A percentile compares a stretch with the other conserved stretches of the same genome.
phyloP scores from a whole-genome alignment of 1,140 invertebrate species.

The Trichomalopsis sarcophagae region DNA sequence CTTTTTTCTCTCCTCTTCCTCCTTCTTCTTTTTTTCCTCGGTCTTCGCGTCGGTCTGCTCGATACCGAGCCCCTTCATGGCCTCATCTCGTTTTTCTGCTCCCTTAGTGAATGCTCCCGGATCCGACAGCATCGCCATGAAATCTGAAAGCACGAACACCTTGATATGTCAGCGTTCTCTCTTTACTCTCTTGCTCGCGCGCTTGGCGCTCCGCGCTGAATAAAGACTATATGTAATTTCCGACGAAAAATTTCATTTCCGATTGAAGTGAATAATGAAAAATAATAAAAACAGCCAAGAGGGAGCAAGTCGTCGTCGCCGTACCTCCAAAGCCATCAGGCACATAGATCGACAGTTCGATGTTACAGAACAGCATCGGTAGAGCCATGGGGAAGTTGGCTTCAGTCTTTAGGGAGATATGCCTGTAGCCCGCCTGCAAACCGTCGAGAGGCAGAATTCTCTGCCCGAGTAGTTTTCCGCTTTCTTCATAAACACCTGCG shows the following conservation, averaged over 20 bases:
- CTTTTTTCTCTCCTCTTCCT: constrained; percentile 64
- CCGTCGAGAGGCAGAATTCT: constrained; percentile 98
- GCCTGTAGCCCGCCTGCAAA: constrained; percentile 96
- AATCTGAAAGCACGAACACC: constrained; percentile 79
- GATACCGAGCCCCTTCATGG: constrained; percentile 80
- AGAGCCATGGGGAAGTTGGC: constrained; percentile 99
- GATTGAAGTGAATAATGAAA: background rate
- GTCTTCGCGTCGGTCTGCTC: constrained; percentile 71
- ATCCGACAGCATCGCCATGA: constrained; percentile 98
- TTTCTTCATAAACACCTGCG: constrained; percentile 95
- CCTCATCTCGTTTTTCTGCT: constrained; percentile 84
- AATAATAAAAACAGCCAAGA: background rate
- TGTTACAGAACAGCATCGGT: constrained; percentile 99
- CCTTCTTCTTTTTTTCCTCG: constrained; percentile 71
- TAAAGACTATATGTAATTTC: background rate
- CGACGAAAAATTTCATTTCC: constrained; percentile 1
- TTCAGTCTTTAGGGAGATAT: constrained; percentile 98
- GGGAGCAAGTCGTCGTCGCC: background rate
- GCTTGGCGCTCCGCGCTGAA: background rate
- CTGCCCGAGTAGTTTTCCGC: constrained; percentile 97
- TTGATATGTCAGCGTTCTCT: constrained; percentile 7
- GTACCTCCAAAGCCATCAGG: constrained; percentile 98
- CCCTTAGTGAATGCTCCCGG: constrained; percentile 92
- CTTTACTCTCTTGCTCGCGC: background rate
- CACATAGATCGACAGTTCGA: constrained; percentile 99